These are phyloP conservation scores for Nothocercus nigrocapillus DNA, from an alignment of 2,113 vertebrate genomes.

Conservation along the genomic window DNA sequence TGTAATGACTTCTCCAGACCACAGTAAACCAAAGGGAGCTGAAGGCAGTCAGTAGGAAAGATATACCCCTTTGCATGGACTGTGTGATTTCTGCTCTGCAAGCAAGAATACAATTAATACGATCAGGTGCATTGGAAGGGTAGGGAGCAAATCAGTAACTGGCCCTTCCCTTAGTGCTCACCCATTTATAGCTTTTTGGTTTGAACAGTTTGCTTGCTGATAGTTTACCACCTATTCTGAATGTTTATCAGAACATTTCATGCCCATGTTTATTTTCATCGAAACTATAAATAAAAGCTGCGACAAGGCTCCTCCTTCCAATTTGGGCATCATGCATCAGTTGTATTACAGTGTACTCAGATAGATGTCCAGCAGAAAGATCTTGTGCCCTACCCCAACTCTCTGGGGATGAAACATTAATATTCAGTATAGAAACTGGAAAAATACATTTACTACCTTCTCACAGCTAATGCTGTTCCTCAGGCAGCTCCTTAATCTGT, in stretches of 20 bases:
- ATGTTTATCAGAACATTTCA: neutral
- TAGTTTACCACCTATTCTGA: neutral
- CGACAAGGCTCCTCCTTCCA: neutral
- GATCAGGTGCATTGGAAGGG: neutral
- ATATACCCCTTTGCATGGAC: accelerated
- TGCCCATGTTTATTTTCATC: neutral
- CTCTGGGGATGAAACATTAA: slow-evolving; percentile 15
- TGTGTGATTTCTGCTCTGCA: neutral
- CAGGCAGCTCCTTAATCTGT: slow-evolving; percentile 35
- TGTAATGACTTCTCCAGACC: accelerated
- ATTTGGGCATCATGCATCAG: neutral
- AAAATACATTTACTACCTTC: slow-evolving; percentile 48
- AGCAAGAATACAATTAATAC: neutral
- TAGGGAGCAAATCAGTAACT: neutral
- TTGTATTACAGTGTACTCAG: neutral
- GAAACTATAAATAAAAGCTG: neutral
- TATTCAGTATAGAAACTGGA: neutral
- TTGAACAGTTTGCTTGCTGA: neutral
- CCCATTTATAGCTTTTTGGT: neutral
- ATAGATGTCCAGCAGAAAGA: neutral
- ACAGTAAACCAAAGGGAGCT: accelerated
- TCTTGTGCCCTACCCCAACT: neutral
- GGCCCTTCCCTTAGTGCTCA: neutral
- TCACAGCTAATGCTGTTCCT: slow-evolving; percentile 43
- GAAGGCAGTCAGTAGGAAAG: accelerated